Percentiles rank a stretch among this genome's conserved stretches.
Evolutionary conservation across 2,888 invertebrate species (phyloP).

Genomic region (Acanthococcus lagerstroemiae): DNA sequence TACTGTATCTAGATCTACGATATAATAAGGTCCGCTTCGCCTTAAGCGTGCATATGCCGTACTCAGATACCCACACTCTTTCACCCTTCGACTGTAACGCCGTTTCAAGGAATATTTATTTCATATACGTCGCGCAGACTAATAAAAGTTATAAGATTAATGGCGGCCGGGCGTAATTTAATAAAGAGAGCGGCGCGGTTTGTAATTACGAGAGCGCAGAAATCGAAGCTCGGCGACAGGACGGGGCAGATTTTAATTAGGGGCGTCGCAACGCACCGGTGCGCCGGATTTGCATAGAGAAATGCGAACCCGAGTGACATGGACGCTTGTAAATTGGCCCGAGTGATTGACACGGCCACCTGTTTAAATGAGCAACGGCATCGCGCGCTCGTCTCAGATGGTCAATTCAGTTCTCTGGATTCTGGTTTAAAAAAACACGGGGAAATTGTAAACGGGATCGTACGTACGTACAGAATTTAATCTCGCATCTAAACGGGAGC

Average conservation of each 20-base stretch:
- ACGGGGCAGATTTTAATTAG: neutral
- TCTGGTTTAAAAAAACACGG: too few relatives aligned
- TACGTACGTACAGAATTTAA: too few relatives aligned
- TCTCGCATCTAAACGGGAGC: too few relatives aligned
- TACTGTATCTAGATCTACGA: slow-evolving; percentile 23
- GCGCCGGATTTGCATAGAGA: neutral
- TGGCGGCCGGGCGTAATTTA: neutral
- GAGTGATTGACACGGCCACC: neutral
- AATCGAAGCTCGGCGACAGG: neutral
- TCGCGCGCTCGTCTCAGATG: too few relatives aligned
- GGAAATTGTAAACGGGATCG: too few relatives aligned
- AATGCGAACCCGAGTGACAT: neutral
- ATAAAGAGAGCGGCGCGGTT: neutral
- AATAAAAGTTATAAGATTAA: neutral
- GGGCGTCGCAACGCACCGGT: neutral
- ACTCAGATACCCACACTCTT: too few relatives aligned
- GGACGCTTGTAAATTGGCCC: neutral
- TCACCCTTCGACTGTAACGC: neutral
- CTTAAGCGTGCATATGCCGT: neutral
- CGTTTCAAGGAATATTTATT: neutral
- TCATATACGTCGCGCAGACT: neutral
- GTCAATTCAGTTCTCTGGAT: too few relatives aligned
- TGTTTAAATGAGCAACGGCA: too few relatives aligned
- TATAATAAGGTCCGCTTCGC: slow-evolving; percentile 23
- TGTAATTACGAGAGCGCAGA: neutral